Base-by-base conservation (phyloP, 1,140 invertebrate genomes). In the Hormaphis cornu region DNA sequence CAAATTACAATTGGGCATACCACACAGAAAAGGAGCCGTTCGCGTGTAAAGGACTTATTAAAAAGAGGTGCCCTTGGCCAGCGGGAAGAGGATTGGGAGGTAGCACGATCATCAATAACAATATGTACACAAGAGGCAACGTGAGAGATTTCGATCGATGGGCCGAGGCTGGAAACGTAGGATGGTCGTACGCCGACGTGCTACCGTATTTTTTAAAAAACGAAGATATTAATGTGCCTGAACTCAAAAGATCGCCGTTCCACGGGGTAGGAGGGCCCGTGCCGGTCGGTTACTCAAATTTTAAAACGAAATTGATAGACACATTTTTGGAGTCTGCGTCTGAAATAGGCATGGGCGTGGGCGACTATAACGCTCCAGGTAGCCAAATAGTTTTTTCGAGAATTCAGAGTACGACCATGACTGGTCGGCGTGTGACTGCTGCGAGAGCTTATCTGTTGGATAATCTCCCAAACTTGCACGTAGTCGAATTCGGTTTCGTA, bases 71-170 rank as follows among this genome's bases (percentile, higher is more conserved):
- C 74, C 81, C 78, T 18, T 81, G 83, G 80, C 83, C 85, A 0
- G 75, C 83, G 35, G 86, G 85, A 2, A 84, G 80, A 74, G 83
- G 80, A 0, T 74, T 89, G 2, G 91, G 91, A 1, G 91, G 91
- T 1, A 83, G 84, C 1, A 89, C 86, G 22, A 84, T 88, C 2
- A 83, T 94, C 20, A 94, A 95, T 76, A 90, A 85, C 61, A 91
- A 93, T 24, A 93, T 92, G 18, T 93, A 93, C 76, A 86, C 90
- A 1, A 82, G 93, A 44, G 93, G 92, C 0, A 85, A 90, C 78
- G 81, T 82, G 4, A 77, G 77, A n/a, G 89, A 93, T 74, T 93
- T 87, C 77, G 86, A 93, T 75, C 75, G 82, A 22, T 92, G 90
- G 84, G 86, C 85, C 1, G 79, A 79, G 3, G 80, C 84, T 7